Percentiles rank a stretch among this genome's conserved stretches.
Evolutionary conservation across 1,140 invertebrate genomes (phyloP).

Genomic region (Euwallacea fornicatus): DNA sequence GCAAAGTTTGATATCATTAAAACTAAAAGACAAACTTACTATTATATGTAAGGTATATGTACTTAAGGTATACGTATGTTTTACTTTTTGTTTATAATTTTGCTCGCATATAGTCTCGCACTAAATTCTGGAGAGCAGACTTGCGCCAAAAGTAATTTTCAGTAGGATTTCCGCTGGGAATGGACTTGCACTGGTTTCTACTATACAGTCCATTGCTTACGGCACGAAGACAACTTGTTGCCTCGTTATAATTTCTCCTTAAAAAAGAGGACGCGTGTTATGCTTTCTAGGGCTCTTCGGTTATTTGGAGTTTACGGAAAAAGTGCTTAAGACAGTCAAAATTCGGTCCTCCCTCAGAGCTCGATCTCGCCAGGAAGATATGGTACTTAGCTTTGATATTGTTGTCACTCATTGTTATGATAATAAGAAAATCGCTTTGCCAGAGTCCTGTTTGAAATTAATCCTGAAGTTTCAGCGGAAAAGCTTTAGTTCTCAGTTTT

Average conservation of each 20-base stretch:
- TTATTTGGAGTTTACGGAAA: conserved; percentile 4
- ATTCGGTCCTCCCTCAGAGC: background rate
- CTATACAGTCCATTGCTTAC: conserved; percentile 16
- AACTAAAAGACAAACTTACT: too few relatives aligned
- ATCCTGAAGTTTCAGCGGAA: too few relatives aligned
- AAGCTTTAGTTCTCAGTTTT: too few relatives aligned
- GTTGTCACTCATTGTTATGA: background rate
- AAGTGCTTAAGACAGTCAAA: conserved; percentile 7
- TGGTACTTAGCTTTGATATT: background rate
- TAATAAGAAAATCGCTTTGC: too few relatives aligned
- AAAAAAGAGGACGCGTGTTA: background rate
- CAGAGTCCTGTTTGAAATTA: too few relatives aligned
- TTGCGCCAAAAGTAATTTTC: conserved; percentile 30
- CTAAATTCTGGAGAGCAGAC: conserved; percentile 15
- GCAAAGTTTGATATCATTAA: too few relatives aligned
- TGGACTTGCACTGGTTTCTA: conserved; percentile 15
- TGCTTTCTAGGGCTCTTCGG: background rate
- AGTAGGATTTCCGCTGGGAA: conserved; percentile 15
- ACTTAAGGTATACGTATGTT: too few relatives aligned
- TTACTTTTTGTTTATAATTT: too few relatives aligned
- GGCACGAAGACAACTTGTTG: conserved; percentile 18
- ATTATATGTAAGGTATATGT: too few relatives aligned
- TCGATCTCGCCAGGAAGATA: background rate
- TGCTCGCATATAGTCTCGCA: background rate
- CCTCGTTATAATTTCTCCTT: background rate